Evolutionary conservation across 2,888 invertebrate species (phyloP).

Genomic region (Onthophagus sagittarius): DNA sequence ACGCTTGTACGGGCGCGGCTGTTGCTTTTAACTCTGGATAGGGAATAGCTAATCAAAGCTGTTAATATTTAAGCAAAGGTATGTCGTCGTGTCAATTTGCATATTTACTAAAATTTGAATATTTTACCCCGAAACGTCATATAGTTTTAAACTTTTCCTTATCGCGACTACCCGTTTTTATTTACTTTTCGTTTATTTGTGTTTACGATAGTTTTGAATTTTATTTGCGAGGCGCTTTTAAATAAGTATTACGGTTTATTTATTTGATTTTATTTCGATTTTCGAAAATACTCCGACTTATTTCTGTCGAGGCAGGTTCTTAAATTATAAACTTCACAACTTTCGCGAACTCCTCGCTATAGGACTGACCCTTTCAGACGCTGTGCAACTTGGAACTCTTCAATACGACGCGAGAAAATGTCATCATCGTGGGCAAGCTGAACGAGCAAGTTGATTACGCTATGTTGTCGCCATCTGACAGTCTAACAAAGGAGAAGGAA

Average conservation of each 20-base stretch:
- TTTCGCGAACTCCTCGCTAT: background rate
- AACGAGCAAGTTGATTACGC: conserved; percentile 61
- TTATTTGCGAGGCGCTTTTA: background rate
- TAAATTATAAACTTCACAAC: conserved; percentile 1
- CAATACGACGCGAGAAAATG: conserved; percentile 83
- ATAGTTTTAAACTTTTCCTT: background rate
- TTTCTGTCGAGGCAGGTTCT: background rate
- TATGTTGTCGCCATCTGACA: conserved; percentile 61
- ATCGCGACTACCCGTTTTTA: background rate
- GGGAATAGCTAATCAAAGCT: background rate
- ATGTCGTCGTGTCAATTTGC: background rate
- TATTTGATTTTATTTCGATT: background rate
- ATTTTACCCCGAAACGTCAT: background rate
- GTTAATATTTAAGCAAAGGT: background rate
- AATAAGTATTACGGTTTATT: background rate
- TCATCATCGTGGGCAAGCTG: conserved; percentile 78
- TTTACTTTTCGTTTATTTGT: background rate
- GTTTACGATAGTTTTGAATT: background rate
- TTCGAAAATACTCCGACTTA: background rate
- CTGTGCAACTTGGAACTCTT: conserved; percentile 79
- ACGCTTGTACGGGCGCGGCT: background rate
- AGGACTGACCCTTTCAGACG: conserved; percentile 58
- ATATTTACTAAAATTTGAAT: background rate
- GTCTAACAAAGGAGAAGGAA: conserved; percentile 72
- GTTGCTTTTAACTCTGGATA: background rate